Evolutionary conservation across 2,113 vertebrate species (phyloP).

Genomic region (Numida meleagris): DNA sequence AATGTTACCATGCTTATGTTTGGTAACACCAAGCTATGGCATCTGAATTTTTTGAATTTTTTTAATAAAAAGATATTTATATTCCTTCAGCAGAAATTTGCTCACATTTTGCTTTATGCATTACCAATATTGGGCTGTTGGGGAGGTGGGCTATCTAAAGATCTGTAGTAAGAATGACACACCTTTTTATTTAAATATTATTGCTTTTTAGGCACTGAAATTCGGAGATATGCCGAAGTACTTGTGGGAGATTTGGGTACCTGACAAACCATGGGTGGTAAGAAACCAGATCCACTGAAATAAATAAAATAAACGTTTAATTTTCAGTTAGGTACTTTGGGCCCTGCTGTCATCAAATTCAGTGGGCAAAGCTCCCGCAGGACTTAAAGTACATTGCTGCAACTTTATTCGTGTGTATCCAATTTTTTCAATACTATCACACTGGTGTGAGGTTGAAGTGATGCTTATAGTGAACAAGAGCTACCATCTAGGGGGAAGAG

Average conservation of each 20-base stretch:
- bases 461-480: not conserved
- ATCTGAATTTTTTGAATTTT: not conserved
- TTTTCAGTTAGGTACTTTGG: conserved; percentile 17
- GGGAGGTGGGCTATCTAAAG: conserved; percentile 32
- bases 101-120: not conserved
- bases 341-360: not conserved
- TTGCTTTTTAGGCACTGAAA: conserved; percentile 69
- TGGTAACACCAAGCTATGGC: not conserved
- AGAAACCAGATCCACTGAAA: conserved; percentile 56
- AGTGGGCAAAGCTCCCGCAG: not conserved
- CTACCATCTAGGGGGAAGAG: not conserved
- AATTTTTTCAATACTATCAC: not conserved
- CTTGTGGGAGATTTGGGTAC: conserved; percentile 63
- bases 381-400: not conserved
- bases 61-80: not conserved
- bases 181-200: conserved; percentile 69
- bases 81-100: not conserved
- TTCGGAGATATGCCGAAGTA: conserved; percentile 68
- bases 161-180: conserved; percentile 24
- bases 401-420: not conserved
- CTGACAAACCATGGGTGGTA: conserved; percentile 60
- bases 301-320: conserved; percentile 16
- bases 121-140: not conserved
- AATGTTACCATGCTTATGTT: not conserved
- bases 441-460: not conserved